A percentile compares a stretch with the other conserved stretches of the same genome.
These are phyloP conservation scores for Theristicus caerulescens DNA, from an alignment of 2,113 vertebrate species.

Conservation along the genomic window DNA sequence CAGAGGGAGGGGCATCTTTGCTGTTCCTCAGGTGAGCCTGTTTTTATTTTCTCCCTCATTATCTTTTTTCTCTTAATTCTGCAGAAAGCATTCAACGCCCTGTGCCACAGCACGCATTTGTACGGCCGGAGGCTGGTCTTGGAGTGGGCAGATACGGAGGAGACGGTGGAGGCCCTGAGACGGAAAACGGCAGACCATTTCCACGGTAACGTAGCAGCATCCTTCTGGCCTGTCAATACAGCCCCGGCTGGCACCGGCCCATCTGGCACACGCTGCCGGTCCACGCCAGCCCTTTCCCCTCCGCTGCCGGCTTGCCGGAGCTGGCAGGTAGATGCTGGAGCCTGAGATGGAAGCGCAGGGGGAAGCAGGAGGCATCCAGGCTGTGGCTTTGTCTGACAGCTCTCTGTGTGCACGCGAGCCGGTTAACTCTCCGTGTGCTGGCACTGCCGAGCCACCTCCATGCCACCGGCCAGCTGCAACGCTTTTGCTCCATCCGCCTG, in stretches of 20 bases:
- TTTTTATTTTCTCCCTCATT: not conserved
- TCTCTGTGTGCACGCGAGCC: not conserved
- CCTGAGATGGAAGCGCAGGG: not conserved
- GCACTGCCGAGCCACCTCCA: fast-evolving
- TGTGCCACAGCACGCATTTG: constrained; percentile 97
- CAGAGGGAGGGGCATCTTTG: not conserved
- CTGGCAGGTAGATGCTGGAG: not conserved
- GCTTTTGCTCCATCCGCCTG: not conserved
- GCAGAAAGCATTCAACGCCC: constrained; percentile 90
- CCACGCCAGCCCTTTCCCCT: not conserved
- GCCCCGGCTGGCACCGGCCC: not conserved
- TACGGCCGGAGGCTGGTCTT: constrained; percentile 93
- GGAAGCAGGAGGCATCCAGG: not conserved
- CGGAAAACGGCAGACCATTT: constrained; percentile 89
- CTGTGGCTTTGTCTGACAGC: not conserved
- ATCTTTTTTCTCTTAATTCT: not conserved
- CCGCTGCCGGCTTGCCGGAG: not conserved
- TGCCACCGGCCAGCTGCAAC: not conserved
- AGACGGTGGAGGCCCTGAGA: constrained; percentile 86
- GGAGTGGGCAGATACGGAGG: constrained; percentile 93
- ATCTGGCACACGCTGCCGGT: not conserved
- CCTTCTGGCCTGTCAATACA: not conserved
- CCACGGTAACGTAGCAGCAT: constrained; percentile 79
- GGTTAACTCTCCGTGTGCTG: not conserved
- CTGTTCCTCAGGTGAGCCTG: not conserved